Evolutionary conservation across 2,797 vertebrate species (phyloP).

Genomic region (Euphonia xanthogaster): DNA sequence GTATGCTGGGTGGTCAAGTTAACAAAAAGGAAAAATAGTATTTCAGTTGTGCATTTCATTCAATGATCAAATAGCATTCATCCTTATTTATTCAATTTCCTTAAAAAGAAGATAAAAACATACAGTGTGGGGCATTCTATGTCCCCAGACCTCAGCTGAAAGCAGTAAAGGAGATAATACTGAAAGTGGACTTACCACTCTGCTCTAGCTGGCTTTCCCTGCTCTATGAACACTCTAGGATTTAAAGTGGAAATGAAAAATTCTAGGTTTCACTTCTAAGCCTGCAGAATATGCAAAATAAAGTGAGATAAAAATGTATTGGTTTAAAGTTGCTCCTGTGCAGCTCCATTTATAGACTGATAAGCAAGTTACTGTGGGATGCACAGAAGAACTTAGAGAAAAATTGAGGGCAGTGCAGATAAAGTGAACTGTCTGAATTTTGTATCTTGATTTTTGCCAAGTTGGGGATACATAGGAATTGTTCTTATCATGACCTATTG

Average conservation of each 20-base stretch:
- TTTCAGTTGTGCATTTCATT: not conserved
- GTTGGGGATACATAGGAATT: not conserved
- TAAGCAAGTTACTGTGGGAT: not conserved
- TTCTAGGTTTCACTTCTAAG: not conserved
- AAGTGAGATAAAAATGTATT: not conserved
- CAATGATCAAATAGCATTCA: not conserved
- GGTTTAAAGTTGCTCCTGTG: not conserved
- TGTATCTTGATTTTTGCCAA: not conserved
- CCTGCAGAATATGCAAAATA: not conserved
- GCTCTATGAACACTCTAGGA: not conserved
- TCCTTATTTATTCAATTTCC: not conserved
- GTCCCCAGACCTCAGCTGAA: not conserved
- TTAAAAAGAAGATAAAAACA: not conserved
- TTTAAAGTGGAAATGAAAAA: conserved; percentile 6
- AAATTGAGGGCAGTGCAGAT: not conserved
- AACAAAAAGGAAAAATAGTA: not conserved
- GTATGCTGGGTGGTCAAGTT: not conserved
- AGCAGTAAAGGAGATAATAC: not conserved
- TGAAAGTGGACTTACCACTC: not conserved
- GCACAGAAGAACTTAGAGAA: not conserved
- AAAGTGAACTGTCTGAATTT: not conserved
- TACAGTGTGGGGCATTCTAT: rapidly evolving
- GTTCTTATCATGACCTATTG: not conserved
- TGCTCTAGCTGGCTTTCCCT: not conserved
- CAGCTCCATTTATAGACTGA: not conserved